A percentile compares a stretch with the other conserved stretches of the same genome.
Evolutionary conservation across 2,888 invertebrate genomes (phyloP).

Genomic region (Cosmopolites sordidus): DNA sequence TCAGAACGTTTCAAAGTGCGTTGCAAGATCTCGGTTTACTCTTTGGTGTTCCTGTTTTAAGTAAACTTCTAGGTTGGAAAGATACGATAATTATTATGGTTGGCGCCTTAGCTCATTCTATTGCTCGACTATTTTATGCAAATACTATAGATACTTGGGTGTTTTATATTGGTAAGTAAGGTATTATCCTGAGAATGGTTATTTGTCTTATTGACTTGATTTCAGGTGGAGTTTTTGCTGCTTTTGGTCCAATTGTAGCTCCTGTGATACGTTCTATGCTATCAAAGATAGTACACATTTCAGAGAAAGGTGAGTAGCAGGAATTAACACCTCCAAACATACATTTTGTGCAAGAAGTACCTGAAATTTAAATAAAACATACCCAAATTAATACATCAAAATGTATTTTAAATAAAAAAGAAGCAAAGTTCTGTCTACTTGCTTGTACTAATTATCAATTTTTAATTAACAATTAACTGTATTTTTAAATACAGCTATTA

Average conservation of each 20-base stretch:
- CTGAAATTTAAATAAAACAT: no score
- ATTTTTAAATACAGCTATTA: no score
- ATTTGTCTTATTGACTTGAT: slow-evolving; percentile 14
- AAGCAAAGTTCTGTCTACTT: no score
- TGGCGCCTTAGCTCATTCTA: slow-evolving; percentile 65
- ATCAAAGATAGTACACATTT: slow-evolving; percentile 67
- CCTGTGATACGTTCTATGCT: slow-evolving; percentile 78
- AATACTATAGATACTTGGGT: slow-evolving; percentile 53
- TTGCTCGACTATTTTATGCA: slow-evolving; percentile 65
- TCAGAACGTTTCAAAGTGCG: slow-evolving; percentile 65
- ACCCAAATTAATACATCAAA: no score
- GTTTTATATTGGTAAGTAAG: slow-evolving; percentile 58
- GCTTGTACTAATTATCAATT: no score
- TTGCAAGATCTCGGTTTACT: slow-evolving; percentile 69
- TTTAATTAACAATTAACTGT: no score
- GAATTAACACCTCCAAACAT: no score
- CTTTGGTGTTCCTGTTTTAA: slow-evolving; percentile 67
- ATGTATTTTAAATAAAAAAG: no score
- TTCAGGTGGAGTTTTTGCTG: slow-evolving; percentile 66
- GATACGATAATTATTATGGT: slow-evolving; percentile 72
- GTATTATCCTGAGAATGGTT: neutral
- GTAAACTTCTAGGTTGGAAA: slow-evolving; percentile 60
- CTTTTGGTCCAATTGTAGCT: slow-evolving; percentile 74
- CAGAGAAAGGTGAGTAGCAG: slow-evolving; percentile 61
- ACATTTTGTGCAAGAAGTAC: no score